Evolutionary conservation across 1,140 invertebrate genomes (phyloP).

Genomic region (Helicoverpa armigera): DNA sequence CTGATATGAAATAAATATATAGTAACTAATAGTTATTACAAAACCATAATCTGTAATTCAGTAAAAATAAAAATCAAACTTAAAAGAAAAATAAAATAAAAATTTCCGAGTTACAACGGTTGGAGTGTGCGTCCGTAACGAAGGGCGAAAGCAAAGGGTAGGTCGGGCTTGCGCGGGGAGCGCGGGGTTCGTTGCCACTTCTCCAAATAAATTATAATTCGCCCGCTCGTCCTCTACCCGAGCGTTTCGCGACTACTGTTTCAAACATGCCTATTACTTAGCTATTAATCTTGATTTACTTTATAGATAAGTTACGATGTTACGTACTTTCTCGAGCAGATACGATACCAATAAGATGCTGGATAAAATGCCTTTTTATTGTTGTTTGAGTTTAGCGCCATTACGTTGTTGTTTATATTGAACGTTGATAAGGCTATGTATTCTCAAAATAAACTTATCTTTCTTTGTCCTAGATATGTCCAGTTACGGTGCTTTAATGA

Average conservation of each 20-base stretch:
- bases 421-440: neutral
- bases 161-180: constrained; percentile 71
- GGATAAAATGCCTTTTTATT: constrained; percentile 34
- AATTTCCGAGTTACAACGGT: constrained; percentile 73
- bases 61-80: neutral
- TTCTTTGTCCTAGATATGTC: neutral
- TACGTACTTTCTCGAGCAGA: constrained; percentile 21
- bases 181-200: constrained; percentile 82
- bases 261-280: constrained; percentile 63
- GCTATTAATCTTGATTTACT: constrained; percentile 64
- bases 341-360: constrained; percentile 20
- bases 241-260: constrained; percentile 74
- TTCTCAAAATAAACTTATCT: constrained; percentile 5
- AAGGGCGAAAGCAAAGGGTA: constrained; percentile 86
- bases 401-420: constrained; percentile 10
- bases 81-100: constrained; percentile 19
- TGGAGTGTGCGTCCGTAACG: constrained; percentile 75
- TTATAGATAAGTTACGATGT: constrained; percentile 45
- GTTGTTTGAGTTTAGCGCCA: neutral
- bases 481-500: neutral
- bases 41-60: neutral
- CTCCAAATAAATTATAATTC: constrained; percentile 87
- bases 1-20: neutral
- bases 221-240: constrained; percentile 67
- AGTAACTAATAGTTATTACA: neutral